Evolutionary conservation across 2,888 invertebrate species (phyloP), one percentile per base, ranked within the genome.

Genomic region (Cheilosia vernalis): DNA sequence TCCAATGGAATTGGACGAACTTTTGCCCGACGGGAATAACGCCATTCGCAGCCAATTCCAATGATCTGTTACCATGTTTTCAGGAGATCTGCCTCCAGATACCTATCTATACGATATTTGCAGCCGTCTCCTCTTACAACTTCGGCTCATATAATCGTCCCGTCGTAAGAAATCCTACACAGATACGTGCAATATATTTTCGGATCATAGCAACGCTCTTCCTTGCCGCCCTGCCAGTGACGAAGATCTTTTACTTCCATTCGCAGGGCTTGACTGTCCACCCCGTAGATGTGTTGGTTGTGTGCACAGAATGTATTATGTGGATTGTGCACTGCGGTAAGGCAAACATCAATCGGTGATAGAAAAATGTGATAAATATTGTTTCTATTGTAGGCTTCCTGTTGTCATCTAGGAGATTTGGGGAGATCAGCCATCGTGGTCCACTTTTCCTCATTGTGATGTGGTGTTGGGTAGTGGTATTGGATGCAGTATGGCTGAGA

Each of bases 301-400:
- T 95, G 27, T 95, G 95, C 53, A 93, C 95, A 4, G 94, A 96
- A 90, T 95, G 95, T 87, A 91, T 97, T 58, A 93, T 96, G 58
- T 98, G 98, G 98, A 92, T 96, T 67, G 93, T 97, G 19, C 98
- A 98, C 92, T 94, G 96, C 88, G 94, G 95, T 87, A 96, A 95
- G 91, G 87, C 24, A 44, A 10, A 9, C 30, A 24, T 19, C 1
- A n/a, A 21, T n/a, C 10, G 10, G 37, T 3, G 13, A 13, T 37
- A 13, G 13, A 13, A 10, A 37, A 37, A 37, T 37, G 51, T 10
- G 21, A 24, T 44, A 1, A 40, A 13, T 10, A 37, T 24, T 7
- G 13, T 17, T 40, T 24, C 70, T 40, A n/a, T 81, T 87, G 19
- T 51, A 92, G 92, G 93, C 94, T 88, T 92, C 77, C 87, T 92